These are phyloP conservation scores for Ischnura elegans DNA, from an alignment of 2,888 invertebrate species.

Conservation along the genomic window DNA sequence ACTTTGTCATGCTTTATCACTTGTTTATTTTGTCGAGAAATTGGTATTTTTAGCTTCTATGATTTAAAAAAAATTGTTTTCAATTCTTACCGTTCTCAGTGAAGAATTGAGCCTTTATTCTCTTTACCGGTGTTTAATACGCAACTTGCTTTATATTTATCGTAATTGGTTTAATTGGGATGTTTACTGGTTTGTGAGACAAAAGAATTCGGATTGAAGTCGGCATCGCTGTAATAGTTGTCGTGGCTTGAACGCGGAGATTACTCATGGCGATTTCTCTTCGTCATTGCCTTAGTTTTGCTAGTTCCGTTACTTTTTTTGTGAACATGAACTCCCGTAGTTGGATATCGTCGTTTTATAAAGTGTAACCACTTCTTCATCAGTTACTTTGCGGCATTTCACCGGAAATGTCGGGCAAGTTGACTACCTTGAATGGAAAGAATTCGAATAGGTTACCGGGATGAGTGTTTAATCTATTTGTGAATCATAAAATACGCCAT, in stretches of 20 bases:
- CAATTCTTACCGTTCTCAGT: background rate
- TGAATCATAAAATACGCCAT: no score
- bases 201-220: background rate
- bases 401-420: background rate
- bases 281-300: background rate
- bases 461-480: background rate
- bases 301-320: slow-evolving; percentile 7
- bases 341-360: background rate
- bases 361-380: background rate
- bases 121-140: background rate
- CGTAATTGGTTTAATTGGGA: background rate
- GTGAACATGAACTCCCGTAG: background rate
- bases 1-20: background rate
- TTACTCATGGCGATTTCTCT: slow-evolving; percentile 24
- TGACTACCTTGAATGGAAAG: background rate
- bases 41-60: background rate
- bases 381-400: background rate
- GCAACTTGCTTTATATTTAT: background rate
- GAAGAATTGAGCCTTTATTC: background rate
- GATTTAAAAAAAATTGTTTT: background rate
- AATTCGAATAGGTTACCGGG: background rate
- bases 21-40: background rate
- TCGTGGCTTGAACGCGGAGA: background rate
- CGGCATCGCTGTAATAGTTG: background rate
- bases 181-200: background rate